A percentile compares a stretch with the other conserved stretches of the same genome.
Conservation (phyloP, 2,113 vertebrate species). For the Urocitellus parryii region DNA sequence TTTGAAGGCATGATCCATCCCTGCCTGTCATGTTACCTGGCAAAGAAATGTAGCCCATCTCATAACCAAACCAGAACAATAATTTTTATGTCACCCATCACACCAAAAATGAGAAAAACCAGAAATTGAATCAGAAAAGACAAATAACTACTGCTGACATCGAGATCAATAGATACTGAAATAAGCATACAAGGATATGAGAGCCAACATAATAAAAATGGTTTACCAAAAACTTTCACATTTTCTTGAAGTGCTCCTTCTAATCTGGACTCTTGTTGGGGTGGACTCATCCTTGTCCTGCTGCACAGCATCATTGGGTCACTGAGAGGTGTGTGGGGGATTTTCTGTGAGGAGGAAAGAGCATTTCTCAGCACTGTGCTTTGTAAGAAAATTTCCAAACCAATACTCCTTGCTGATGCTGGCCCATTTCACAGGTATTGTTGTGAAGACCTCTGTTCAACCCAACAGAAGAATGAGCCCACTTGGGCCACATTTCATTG, state of each 20-base stretch:
- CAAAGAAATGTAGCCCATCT: too few species aligned
- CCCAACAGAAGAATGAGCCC: neutral
- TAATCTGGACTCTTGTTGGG: neutral
- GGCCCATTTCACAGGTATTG: neutral
- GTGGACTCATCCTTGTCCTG: neutral
- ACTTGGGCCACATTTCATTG: neutral
- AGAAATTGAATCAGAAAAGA: neutral
- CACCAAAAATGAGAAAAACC: neutral
- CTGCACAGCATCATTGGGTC: too few species aligned
- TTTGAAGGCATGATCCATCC: neutral
- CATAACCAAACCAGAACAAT: too few species aligned
- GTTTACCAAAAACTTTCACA: neutral
- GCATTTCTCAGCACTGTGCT: neutral
- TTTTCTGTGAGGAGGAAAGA: neutral
- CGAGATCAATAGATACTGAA: neutral
- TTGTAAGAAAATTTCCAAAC: neutral
- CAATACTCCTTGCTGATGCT: neutral
- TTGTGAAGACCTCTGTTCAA: neutral
- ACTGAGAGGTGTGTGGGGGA: fast-evolving
- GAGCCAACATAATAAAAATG: neutral
- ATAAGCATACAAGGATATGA: neutral
- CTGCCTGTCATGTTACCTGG: neutral
- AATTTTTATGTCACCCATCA: neutral
- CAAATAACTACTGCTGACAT: neutral
- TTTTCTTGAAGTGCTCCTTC: neutral